Evolutionary conservation across 92 coral and sea anemone species (phyloP).

Genomic region (Bergia puertoricense): DNA sequence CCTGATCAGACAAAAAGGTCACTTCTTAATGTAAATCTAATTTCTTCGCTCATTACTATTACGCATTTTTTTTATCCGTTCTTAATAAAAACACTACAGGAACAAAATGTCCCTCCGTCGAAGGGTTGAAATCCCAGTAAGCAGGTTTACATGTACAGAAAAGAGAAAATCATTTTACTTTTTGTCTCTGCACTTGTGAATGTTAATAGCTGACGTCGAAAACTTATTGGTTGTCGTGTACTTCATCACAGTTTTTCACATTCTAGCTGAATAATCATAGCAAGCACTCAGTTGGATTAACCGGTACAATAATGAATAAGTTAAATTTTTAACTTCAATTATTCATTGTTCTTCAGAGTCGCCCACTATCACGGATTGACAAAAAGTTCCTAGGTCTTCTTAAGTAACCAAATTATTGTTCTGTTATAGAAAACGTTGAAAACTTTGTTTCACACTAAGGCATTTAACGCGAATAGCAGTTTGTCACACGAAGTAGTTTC

Average conservation of each 20-base stretch:
- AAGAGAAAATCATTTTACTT: background rate
- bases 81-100: background rate
- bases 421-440: too few species aligned
- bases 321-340: background rate
- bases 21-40: background rate
- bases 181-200: too few species aligned
- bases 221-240: too few species aligned
- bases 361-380: background rate
- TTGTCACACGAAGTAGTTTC: too few species aligned
- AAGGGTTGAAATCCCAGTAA: background rate
- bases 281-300: background rate
- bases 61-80: background rate
- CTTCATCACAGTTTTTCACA: background rate
- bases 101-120: background rate
- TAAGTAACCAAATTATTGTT: too few species aligned
- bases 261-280: background rate
- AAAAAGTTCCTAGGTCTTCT: too few species aligned
- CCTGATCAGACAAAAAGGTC: conserved; percentile 10
- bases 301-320: background rate
- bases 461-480: too few species aligned
- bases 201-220: background rate
- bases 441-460: too few species aligned
- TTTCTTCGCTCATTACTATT: background rate
- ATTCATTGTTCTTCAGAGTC: background rate
- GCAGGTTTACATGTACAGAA: background rate